Base-by-base conservation (phyloP, 2,113 vertebrate genomes). In the Chionis minor region DNA sequence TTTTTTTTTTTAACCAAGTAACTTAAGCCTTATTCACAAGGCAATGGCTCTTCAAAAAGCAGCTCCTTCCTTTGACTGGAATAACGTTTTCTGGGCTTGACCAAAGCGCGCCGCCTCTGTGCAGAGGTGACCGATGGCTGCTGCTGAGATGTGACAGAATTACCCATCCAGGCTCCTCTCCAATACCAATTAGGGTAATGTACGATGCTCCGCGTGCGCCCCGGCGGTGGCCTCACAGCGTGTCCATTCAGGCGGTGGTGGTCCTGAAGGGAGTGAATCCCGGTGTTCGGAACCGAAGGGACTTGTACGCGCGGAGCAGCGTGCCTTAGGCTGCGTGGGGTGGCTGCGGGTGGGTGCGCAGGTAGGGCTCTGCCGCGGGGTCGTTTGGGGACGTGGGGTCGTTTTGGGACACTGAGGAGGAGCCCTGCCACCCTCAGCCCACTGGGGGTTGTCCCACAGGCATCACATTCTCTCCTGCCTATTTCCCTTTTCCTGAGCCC, bases 281-380 rank as follows among this genome's bases (percentile, higher is more conserved):
- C 3, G 2, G 20, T 26, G 20, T 55, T 62, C 2, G 0, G 47
- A 35, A 12, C 24, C 49, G 19, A 15, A 19, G 35, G 58, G 55
- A 27, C 40, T 33, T 9, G 42, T 28, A 16, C 40, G 3, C 40
- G 1, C 5, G 3, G 21, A 38, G 38, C 38, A 9, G 38, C 38
- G 1, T 1, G 4, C 32, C 26, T 8, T 5, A 23, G 32, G 70
- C 19, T 10, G 26, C 28, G 58, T 21, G 22, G 19, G 65, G 3
- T 47, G 1, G 32, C 18, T 6, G 21, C 35, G 6, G 58, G 5
- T 1, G 9, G 35, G n/a, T 9, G 16, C 3, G 2, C 3, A 2
- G 35, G 21, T 15, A 17, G 8, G 35, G 30, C 35, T 17, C 62
- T 20, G 10, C n/a, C 38, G 38, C 9, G 38, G 38, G 38, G 38